Evolutionary conservation across 1,140 invertebrate species (phyloP).

Genomic region (Fopius arisanus): DNA sequence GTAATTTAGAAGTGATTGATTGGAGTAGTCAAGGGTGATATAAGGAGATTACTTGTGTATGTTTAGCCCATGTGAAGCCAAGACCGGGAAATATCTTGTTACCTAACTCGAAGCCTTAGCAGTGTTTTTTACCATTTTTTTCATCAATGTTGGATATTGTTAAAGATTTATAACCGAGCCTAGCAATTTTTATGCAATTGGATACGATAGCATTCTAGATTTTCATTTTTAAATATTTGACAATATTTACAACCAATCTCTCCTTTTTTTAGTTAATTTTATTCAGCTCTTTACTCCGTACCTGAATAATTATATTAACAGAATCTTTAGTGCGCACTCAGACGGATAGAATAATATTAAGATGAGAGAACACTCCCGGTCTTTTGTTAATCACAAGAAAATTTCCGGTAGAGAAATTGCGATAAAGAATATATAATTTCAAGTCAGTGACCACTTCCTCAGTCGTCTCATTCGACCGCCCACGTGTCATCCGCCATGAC

Average conservation of each 20-base stretch:
- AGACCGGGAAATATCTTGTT: neutral
- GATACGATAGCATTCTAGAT: too few relatives aligned
- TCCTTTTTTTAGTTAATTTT: too few relatives aligned
- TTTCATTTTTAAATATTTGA: too few relatives aligned
- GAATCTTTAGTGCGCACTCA: too few relatives aligned
- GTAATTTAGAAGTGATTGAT: neutral
- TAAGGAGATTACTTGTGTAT: neutral
- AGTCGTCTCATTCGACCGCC: neutral
- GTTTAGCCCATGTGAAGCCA: constrained; percentile 18
- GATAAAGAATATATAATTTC: neutral
- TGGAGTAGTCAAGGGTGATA: neutral
- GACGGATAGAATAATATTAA: neutral
- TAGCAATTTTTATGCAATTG: too few relatives aligned
- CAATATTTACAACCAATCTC: too few relatives aligned
- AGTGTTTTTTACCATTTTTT: neutral
- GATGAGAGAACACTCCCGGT: neutral
- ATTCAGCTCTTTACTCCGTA: too few relatives aligned
- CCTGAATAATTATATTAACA: too few relatives aligned
- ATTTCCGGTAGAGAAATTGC: neutral
- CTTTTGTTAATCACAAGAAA: neutral
- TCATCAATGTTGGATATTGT: too few relatives aligned
- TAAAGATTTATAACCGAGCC: too few relatives aligned
- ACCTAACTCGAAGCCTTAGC: neutral
- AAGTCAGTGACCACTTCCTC: neutral
- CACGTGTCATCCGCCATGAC: neutral